Conservation (phyloP, 2,797 vertebrate genomes). For the Linurgus olivaceus region DNA sequence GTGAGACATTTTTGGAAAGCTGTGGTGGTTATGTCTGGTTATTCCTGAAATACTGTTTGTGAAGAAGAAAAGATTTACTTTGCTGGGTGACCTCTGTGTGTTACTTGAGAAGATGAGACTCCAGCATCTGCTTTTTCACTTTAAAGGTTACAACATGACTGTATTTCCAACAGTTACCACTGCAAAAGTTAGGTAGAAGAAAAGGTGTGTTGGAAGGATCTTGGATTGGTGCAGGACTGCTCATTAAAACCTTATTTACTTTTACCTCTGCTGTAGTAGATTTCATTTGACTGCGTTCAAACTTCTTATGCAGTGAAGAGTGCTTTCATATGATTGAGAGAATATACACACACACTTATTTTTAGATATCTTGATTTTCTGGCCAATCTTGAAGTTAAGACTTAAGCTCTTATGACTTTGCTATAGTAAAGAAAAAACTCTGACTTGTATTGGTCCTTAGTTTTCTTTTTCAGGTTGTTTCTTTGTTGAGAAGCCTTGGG, state of each 20-base stretch:
- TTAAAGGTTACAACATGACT: neutral
- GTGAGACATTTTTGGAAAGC: neutral
- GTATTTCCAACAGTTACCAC: neutral
- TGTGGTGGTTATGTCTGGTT: neutral
- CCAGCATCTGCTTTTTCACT: neutral
- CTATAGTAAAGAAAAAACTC: neutral
- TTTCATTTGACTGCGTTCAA: neutral
- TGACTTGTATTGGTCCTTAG: neutral
- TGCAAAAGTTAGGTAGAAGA: neutral
- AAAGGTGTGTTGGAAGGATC: neutral
- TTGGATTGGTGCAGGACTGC: neutral
- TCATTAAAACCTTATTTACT: neutral
- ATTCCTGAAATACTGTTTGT: neutral
- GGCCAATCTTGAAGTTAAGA: neutral
- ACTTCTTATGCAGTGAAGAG: neutral
- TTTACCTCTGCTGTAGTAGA: neutral
- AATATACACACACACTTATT: neutral
- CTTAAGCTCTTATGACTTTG: neutral
- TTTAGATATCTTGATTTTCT: neutral
- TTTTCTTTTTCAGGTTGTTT: neutral
- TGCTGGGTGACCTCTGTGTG: neutral
- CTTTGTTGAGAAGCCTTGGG: neutral
- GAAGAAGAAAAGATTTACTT: neutral
- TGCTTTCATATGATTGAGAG: neutral
- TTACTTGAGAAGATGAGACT: neutral